phyloP scores from a whole-genome alignment of 2,797 vertebrate species.

The Mormyrus proboscirostris region DNA sequence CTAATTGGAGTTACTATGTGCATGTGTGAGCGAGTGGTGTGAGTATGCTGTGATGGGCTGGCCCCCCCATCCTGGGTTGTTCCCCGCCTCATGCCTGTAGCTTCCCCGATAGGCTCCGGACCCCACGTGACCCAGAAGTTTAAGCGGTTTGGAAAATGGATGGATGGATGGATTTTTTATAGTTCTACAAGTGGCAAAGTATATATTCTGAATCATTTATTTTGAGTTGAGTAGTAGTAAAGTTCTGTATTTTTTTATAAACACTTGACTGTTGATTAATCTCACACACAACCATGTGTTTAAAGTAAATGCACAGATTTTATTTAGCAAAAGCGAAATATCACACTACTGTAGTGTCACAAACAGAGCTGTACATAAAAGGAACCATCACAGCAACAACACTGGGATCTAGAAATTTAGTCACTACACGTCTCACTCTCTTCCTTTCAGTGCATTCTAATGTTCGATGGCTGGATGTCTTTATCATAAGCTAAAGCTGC shows the following conservation, averaged over 20 bases:
- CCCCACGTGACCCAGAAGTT: no score
- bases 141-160: no score
- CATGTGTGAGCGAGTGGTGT: no score
- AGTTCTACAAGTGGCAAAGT: background rate
- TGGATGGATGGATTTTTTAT: background rate
- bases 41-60: no score
- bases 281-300: background rate
- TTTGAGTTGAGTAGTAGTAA: background rate
- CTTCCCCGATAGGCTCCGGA: no score
- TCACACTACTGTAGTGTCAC: background rate
- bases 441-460: background rate
- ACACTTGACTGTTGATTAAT: background rate
- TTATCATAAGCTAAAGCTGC: background rate
- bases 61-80: no score
- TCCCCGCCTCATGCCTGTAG: no score
- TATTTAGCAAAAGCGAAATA: background rate
- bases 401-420: background rate
- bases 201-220: background rate
- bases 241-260: background rate
- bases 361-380: background rate
- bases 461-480: background rate
- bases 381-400: background rate
- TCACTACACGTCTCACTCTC: background rate
- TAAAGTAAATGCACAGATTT: background rate
- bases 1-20: no score